These are phyloP conservation scores for Aptenodytes patagonicus DNA, from an alignment of 2,113 vertebrate species.

Conservation along the genomic window DNA sequence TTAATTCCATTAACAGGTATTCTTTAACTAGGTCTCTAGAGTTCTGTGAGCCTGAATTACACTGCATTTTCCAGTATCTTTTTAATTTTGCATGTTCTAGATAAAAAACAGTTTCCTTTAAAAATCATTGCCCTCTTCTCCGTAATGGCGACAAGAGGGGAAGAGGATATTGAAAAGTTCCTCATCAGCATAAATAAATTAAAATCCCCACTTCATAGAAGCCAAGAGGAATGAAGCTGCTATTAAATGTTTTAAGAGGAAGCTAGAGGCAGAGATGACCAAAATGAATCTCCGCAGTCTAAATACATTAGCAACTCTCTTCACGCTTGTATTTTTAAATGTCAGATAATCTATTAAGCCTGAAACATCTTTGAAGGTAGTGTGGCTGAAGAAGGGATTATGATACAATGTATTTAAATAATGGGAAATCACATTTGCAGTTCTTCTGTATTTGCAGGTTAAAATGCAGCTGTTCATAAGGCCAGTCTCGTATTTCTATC, in stretches of 20 bases:
- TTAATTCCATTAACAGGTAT: conserved; percentile 57
- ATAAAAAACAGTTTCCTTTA: conserved; percentile 20
- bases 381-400: not conserved
- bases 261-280: conserved; percentile 18
- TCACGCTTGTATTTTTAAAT: not conserved
- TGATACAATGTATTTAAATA: not conserved
- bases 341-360: not conserved
- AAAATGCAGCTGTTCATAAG: not conserved
- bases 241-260: conserved; percentile 42
- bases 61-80: conserved; percentile 5
- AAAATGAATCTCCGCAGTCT: not conserved
- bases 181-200: conserved; percentile 54
- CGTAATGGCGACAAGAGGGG: not conserved
- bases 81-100: conserved; percentile 44
- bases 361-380: not conserved
- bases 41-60: conserved; percentile 15
- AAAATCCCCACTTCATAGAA: conserved; percentile 25
- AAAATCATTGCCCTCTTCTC: conserved; percentile 2
- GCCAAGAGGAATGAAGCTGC: conserved; percentile 1
- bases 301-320: not conserved
- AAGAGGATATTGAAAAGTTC: conserved; percentile 35
- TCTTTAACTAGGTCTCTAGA: not conserved
- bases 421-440: not conserved
- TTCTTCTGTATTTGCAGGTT: not conserved
- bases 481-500: not conserved